Evolutionary conservation across 2,888 invertebrate species (phyloP), one percentile per base, ranked within the genome.

Genomic region (Rhimphoctona megacephalus): DNA sequence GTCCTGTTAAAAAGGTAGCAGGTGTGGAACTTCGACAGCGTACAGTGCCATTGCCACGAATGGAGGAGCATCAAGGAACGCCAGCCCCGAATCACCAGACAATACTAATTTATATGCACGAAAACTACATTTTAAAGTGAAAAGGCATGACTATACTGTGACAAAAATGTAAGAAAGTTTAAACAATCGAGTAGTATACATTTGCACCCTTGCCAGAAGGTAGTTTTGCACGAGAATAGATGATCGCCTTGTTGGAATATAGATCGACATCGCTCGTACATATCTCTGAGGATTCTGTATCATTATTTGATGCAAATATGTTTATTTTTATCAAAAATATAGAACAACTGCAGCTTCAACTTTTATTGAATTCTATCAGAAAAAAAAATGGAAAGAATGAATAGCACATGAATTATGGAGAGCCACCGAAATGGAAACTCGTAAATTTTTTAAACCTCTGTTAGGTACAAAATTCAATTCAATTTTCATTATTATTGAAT

Each of bases 1-100:
- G 57, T 85, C 76, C 83, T 88, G 90, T 91, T 81, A 89, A 91
- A 91, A 91, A 91, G 90, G 90, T 90, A 91, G 91, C 91, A 91
- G 91, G 91, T 91, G 91, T 90, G 86, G 88, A 89, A 88, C 84
- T 85, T 84, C 66, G 86, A 81, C 88, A 83, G 70, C 85, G 36
- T 46, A 30, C 61, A n/a, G 30, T 76, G 76, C 43, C 74, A 33
- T 76, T 67, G 67, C 81, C 30, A 52, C 54, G 80, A 72, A 81
- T 81, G 49, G 43, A 17, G 54, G 19, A 70, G n/a, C 74, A 66
- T 52, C 86, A 88, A 86, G 76, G 87, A 89, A 88, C 85, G 83
- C 81, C 49, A 85, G 85, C 43, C 43, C 49, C 81, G 39, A 74
- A 54, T 69, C 87, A 73, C 43, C 85, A 88, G 86, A 91, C 91